Conservation (phyloP, 2,888 invertebrate genomes). For the Ligdia adustata region DNA sequence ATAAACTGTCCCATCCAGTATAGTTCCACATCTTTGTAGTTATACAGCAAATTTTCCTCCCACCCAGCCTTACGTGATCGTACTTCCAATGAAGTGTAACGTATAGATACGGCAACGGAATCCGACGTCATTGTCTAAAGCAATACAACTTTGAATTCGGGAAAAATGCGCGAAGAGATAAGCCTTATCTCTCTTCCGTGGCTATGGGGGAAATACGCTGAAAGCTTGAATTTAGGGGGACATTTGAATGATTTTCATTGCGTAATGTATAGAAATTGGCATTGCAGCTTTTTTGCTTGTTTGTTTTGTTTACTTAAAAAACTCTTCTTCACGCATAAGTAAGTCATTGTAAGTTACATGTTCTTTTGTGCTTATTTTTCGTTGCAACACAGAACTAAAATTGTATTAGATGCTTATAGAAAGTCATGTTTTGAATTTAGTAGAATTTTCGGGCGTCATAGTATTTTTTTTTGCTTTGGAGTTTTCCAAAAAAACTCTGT, state of each 20-base stretch:
- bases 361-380: no score
- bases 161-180: conserved; percentile 35
- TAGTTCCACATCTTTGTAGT: conserved; percentile 2
- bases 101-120: conserved; percentile 19
- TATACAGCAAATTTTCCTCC: conserved; percentile 16
- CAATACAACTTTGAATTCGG: conserved; percentile 35
- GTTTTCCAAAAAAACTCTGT: no score
- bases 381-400: no score
- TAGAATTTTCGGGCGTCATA: no score
- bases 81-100: conserved; percentile 19
- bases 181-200: conserved; percentile 32
- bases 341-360: no score
- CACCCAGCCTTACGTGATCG: conserved; percentile 20
- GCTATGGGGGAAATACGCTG: conserved; percentile 34
- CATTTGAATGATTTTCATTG: conserved; percentile 26
- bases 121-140: conserved; percentile 16
- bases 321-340: no score
- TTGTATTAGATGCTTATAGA: no score
- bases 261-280: no score
- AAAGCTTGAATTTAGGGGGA: conserved; percentile 30
- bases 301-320: conserved; percentile 7
- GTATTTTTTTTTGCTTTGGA: no score
- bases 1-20: conserved; percentile 18
- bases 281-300: no score
- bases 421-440: no score